These are phyloP conservation scores for Bombycilla garrulus DNA, from an alignment of 2,113 vertebrate genomes.

Conservation along the genomic window DNA sequence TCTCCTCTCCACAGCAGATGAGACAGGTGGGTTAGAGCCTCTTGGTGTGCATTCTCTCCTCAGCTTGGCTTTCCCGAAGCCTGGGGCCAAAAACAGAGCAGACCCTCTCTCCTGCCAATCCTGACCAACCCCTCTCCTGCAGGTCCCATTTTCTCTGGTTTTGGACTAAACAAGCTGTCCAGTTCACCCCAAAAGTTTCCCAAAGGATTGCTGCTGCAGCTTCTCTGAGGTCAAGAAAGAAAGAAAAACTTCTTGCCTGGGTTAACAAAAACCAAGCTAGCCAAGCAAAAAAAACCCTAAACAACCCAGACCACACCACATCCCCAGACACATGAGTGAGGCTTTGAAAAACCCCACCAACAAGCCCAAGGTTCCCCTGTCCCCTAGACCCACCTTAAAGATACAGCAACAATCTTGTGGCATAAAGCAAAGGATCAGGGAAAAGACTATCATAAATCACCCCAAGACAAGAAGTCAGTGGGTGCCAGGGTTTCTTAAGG, in stretches of 20 bases:
- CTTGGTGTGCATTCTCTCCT: fast-evolving
- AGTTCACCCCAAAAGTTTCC: neutral
- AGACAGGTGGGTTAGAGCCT: neutral
- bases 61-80: neutral
- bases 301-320: neutral
- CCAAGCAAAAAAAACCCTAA: neutral
- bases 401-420: neutral
- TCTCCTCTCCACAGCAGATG: neutral
- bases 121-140: neutral
- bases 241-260: neutral
- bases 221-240: neutral
- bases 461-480: neutral
- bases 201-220: neutral
- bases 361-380: neutral
- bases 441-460: neutral
- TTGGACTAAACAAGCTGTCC: neutral
- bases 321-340: neutral
- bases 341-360: neutral
- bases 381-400: neutral
- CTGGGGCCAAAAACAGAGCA: fast-evolving
- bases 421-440: neutral
- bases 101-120: neutral
- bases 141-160: neutral
- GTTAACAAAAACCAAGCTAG: neutral
- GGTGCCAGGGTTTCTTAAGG: neutral